A percentile compares a stretch with the other conserved stretches of the same genome.
phyloP scores from a whole-genome alignment of 2,888 invertebrate genomes.

The Drosophila paramelanica region DNA sequence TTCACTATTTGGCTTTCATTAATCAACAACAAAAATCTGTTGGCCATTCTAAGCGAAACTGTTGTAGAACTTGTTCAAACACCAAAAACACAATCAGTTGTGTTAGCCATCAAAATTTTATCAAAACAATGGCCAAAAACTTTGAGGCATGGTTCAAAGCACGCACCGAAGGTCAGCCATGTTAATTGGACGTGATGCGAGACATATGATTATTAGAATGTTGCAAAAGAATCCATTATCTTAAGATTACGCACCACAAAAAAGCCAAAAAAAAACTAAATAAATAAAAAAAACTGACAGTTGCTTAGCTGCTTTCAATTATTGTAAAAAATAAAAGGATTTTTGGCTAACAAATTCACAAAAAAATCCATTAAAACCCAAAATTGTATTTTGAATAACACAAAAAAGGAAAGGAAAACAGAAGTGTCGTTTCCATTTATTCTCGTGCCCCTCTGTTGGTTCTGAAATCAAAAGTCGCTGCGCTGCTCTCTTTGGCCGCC shows the following conservation, averaged over 20 bases:
- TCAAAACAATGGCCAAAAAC: slow-evolving; percentile 55
- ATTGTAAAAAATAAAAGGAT: not conserved
- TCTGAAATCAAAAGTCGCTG: slow-evolving; percentile 71
- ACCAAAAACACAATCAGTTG: slow-evolving; percentile 43
- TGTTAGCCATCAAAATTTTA: slow-evolving; percentile 33
- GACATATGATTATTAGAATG: slow-evolving; percentile 20
- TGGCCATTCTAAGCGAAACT: slow-evolving; percentile 54
- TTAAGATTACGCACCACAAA: slow-evolving; percentile 24
- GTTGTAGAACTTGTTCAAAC: slow-evolving; percentile 69
- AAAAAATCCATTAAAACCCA: too few species aligned
- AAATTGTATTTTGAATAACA: not conserved
- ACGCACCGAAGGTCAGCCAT: slow-evolving; percentile 61
- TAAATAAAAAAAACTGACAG: slow-evolving; percentile 46
- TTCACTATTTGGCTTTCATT: slow-evolving; percentile 61
- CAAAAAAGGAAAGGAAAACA: not conserved
- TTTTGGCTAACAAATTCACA: too few species aligned
- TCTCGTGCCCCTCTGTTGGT: slow-evolving; percentile 42
- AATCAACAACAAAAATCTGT: slow-evolving; percentile 54
- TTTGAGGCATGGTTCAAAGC: slow-evolving; percentile 64
- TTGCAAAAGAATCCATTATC: slow-evolving; percentile 29
- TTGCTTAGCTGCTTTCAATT: slow-evolving; percentile 25
- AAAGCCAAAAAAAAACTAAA: not conserved
- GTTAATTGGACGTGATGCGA: slow-evolving; percentile 14
- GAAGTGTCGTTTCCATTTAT: not conserved
- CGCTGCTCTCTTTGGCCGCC: slow-evolving; percentile 18